Base-by-base conservation (phyloP, 2,888 invertebrate species). In the Drosophila quinaria region DNA sequence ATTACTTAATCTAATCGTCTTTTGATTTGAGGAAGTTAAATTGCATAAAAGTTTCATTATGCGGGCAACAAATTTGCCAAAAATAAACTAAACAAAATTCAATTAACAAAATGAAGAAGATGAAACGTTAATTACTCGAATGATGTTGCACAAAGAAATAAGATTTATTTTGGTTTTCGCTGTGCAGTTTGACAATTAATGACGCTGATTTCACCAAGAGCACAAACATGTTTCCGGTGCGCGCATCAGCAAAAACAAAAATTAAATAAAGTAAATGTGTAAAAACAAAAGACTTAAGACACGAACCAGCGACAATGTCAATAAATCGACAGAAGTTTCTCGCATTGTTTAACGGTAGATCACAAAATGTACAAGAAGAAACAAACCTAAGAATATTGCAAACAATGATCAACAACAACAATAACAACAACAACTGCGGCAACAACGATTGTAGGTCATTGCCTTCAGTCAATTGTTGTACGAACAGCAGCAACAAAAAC, bases 171-270 rank as follows among this genome's bases (percentile, higher is more conserved):
- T 65, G 67, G 37, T 55, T 51, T 66, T 35, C 31, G 29, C 39
- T 74, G 49, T 58, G 52, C 63, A 66, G 63, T 73, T 85, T 87
- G 89, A 74, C 87, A 87, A 75, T 80, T 89, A 84, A 82, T 72
- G 80, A 77, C 51, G 83, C 83, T 86, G 87, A 82, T 84, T 84
- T 84, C 87, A 80, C 89, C 65, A 67, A 74, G 75, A 78, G 68
- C 69, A 64, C 25, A 58, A 52, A 64, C 60, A 67, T 51, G 73
- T 76, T 80, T 78, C 78, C 78, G 78, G 78, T 78, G 71, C 49
- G 64, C 59, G 52, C 62, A 74, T 78, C 74, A 58, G 49, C 39
- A 17, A 11, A 0, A 31, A 17, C 11, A 33, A 31, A 60, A 50
- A 33, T 37, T n/a, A n/a, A 44, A 58, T 64, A 15, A 35, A 44